Evolutionary conservation across 2,113 vertebrate species (phyloP).

Genomic region (Grallaria varia): DNA sequence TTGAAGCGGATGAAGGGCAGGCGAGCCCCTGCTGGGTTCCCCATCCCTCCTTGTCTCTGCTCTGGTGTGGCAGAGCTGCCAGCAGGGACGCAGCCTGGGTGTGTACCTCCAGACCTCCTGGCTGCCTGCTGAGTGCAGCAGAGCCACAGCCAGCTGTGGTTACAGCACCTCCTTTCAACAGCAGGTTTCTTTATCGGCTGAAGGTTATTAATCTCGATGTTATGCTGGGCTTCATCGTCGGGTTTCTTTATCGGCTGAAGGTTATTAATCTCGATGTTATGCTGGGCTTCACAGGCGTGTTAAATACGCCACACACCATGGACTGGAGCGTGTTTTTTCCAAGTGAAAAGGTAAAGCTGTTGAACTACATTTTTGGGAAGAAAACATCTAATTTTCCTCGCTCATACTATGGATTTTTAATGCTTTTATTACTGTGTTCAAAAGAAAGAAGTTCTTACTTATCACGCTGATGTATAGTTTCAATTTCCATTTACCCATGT

Average conservation of each 20-base stretch:
- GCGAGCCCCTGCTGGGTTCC: background rate
- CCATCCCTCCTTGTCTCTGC: background rate
- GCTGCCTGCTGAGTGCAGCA: background rate
- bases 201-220: background rate
- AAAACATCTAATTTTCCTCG: background rate
- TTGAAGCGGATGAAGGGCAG: background rate
- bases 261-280: background rate
- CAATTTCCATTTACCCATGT: background rate
- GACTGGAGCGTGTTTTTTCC: background rate
- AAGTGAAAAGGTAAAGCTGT: background rate
- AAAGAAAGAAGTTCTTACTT: background rate
- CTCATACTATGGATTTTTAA: background rate
- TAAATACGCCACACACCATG: background rate
- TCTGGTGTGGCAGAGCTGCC: background rate
- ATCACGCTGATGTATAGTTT: rapidly evolving
- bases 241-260: background rate
- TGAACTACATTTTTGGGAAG: background rate
- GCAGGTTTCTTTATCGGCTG: background rate
- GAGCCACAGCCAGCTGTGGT: background rate
- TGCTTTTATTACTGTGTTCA: background rate
- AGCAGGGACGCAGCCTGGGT: background rate
- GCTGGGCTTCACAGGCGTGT: background rate
- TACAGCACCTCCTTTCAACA: background rate
- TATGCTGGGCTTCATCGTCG: background rate
- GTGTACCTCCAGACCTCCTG: background rate